Conservation (phyloP, 1,140 invertebrate genomes). For the Ips typographus region DNA sequence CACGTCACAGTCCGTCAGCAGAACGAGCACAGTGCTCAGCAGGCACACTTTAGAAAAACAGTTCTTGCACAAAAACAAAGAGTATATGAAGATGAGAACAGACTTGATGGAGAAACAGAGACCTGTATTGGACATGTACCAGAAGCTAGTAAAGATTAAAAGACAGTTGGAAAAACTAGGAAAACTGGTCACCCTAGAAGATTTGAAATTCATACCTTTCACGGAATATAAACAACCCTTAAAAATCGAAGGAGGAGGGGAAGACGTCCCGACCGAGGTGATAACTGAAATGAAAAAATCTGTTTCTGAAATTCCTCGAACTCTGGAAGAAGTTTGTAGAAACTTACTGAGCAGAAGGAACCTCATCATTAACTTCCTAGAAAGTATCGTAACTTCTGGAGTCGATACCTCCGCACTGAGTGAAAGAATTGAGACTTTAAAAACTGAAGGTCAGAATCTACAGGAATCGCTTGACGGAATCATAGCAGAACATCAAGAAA, state of each 20-base stretch:
- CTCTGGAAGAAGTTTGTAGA: slow-evolving; percentile 39
- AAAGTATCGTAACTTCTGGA: slow-evolving; percentile 37
- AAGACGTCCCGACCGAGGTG: slow-evolving; percentile 31
- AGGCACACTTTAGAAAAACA: slow-evolving; percentile 47
- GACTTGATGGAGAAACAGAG: slow-evolving; percentile 46
- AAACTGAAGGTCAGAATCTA: slow-evolving; percentile 40
- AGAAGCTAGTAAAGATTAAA: slow-evolving; percentile 43
- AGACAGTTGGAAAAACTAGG: slow-evolving; percentile 46
- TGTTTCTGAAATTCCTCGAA: slow-evolving; percentile 41
- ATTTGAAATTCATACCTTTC: slow-evolving; percentile 25
- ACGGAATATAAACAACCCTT: not conserved
- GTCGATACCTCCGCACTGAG: slow-evolving; percentile 33
- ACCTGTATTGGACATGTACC: slow-evolving; percentile 44
- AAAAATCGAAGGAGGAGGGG: slow-evolving; percentile 25
- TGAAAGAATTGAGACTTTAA: slow-evolving; percentile 37
- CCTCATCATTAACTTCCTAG: slow-evolving; percentile 39
- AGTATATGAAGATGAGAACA: slow-evolving; percentile 40
- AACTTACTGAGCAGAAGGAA: slow-evolving; percentile 38
- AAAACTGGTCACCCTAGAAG: slow-evolving; percentile 40
- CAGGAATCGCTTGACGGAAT: slow-evolving; percentile 35
- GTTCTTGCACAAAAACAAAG: slow-evolving; percentile 47
- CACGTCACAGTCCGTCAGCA: slow-evolving; percentile 20
- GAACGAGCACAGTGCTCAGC: slow-evolving; percentile 26
- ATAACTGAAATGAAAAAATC: slow-evolving; percentile 39
- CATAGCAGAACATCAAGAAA: slow-evolving; percentile 37